Base-by-base conservation (phyloP, 1,140 invertebrate species). In the Drosophila willistoni region DNA sequence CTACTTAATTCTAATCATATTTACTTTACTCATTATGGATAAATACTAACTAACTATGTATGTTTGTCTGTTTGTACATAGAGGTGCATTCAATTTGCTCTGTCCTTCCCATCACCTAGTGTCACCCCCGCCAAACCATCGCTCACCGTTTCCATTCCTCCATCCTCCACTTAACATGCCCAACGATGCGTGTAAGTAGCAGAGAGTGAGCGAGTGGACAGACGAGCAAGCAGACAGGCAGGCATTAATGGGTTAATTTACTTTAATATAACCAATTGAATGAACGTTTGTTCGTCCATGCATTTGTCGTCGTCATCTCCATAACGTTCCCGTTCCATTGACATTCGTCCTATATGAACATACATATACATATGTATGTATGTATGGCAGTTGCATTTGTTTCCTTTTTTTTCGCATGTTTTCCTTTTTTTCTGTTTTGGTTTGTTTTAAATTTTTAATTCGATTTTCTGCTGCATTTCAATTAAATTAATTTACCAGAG, bases 191-290 rank as follows among this genome's bases (percentile, higher is more conserved):
- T 59, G 56, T 36, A 59, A 59, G 34, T 59, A 36, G 56, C 44
- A 51, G 17, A 17, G 17, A 51, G 44, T 22, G 14, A 47, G 17
- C 44, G 3, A 22, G 44, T 19, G 44, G 44, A 51, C 17, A 17
- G 25, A 25, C 51, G 22, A 17, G 59, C 60, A 67, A 68, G 62
- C 41, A 71, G n/a, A 1, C 36, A 33, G 34, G 61, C 64, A 68
- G 73, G 60, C 47, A 75, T 82, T 82, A 82, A 82, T 71, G 80
- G 66, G 66, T 83, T 79, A 84, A 83, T 84, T 83, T 82, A 68
- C 76, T 68, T 76, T 67, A 70, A 79, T 75, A 64, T 71, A 79
- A 80, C 79, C 51, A 84, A 80, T 83, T 77, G 73, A 42, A 47
- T 61, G 74, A 51, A 22, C 44, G 44, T 51, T 59, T 36, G 56